phyloP scores from a whole-genome alignment of 2,113 vertebrate species.

The Rattus norvegicus region DNA sequence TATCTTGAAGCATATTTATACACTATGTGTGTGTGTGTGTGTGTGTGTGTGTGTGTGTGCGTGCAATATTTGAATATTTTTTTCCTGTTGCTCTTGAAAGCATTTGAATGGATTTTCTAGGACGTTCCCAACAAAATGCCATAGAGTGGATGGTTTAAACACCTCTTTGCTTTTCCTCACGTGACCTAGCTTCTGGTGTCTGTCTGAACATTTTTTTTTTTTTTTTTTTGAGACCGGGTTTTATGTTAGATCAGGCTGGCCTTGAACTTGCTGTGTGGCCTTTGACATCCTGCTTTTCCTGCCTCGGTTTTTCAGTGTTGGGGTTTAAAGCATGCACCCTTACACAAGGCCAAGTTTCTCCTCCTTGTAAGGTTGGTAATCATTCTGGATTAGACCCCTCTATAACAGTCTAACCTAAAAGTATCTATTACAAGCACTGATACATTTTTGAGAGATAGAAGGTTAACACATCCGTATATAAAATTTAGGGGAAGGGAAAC shows the following conservation, averaged over 20 bases:
- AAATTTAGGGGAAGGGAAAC: not conserved
- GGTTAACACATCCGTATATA: not conserved
- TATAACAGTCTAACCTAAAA: not conserved
- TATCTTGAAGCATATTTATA: conserved; percentile 75
- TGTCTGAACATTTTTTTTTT: not conserved
- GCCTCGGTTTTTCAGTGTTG: not conserved
- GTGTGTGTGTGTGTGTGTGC: too few species aligned
- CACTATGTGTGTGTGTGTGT: too few species aligned
- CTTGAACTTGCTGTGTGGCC: not conserved
- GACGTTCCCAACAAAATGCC: not conserved
- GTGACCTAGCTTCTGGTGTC: not conserved
- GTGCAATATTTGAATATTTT: conserved; percentile 41
- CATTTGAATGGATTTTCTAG: not conserved
- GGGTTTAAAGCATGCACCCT: not conserved
- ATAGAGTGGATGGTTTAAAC: not conserved
- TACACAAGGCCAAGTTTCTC: not conserved
- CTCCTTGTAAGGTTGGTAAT: not conserved
- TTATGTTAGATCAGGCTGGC: not conserved
- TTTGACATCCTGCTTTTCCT: not conserved
- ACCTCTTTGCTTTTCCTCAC: not conserved
- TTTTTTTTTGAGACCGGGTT: not conserved
- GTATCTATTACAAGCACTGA: not conserved
- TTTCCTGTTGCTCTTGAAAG: conserved; percentile 1
- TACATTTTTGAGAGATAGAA: not conserved
- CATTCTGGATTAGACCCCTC: not conserved